phyloP scores from a whole-genome alignment of 2,888 invertebrate genomes.

The Psylliodes chrysocephalus region DNA sequence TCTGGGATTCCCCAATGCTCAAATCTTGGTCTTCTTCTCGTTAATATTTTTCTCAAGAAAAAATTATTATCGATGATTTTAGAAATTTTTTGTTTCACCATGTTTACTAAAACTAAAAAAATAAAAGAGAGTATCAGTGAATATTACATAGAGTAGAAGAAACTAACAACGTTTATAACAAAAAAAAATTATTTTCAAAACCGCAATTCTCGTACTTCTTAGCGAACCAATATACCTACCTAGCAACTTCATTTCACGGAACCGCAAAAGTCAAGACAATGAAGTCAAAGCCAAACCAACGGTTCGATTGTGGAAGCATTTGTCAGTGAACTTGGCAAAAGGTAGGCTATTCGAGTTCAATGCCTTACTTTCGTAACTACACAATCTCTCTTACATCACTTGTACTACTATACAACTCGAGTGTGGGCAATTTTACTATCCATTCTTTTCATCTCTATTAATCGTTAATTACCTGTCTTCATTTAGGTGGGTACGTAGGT shows the following conservation, averaged over 20 bases:
- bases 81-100: too few species aligned
- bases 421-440: constrained; percentile 48
- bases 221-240: neutral
- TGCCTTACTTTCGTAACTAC: constrained; percentile 64
- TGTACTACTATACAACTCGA: constrained; percentile 55
- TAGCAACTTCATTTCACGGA: neutral
- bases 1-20: too few species aligned
- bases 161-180: too few species aligned
- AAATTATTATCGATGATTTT: too few species aligned
- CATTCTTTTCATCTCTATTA: constrained; percentile 29
- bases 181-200: neutral
- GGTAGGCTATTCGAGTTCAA: constrained; percentile 64
- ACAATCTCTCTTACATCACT: constrained; percentile 64
- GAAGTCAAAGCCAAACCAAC: neutral
- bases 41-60: too few species aligned
- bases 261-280: neutral
- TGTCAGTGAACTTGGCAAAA: constrained; percentile 63
- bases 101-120: too few species aligned
- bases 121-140: too few species aligned
- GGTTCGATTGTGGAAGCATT: constrained; percentile 8
- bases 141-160: too few species aligned
- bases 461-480: constrained; percentile 1
- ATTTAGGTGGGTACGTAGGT: neutral
- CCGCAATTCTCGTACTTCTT: neutral
- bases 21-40: too few species aligned